Percentiles rank a stretch among this genome's conserved stretches.
Conservation (phyloP, 2,797 vertebrate genomes). For the Orestias chungarensis region DNA sequence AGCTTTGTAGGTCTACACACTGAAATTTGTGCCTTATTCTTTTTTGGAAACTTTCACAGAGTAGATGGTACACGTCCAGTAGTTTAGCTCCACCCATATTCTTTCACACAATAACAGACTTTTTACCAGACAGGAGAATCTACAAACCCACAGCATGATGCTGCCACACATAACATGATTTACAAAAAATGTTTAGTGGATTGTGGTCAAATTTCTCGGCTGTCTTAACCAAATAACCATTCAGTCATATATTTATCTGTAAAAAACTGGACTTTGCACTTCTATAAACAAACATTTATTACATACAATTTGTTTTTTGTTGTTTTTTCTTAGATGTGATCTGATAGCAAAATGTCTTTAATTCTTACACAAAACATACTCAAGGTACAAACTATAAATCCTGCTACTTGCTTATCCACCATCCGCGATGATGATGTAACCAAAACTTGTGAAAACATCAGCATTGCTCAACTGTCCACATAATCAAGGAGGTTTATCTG, state of each 20-base stretch:
- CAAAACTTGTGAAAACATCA: conserved; percentile 7
- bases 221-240: too few species aligned
- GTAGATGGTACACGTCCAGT: background rate
- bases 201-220: too few species aligned
- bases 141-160: background rate
- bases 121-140: too few species aligned
- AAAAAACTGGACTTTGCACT: background rate
- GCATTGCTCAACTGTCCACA: conserved; percentile 5
- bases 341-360: background rate
- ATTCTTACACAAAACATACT: background rate
- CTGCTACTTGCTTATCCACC: background rate
- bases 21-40: background rate
- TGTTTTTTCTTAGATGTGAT: too few species aligned
- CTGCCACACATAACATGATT: background rate
- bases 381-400: background rate
- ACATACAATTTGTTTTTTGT: background rate
- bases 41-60: background rate
- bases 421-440: conserved; percentile 22
- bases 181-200: background rate
- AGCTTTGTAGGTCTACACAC: background rate
- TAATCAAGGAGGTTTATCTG: background rate
- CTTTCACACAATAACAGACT: background rate
- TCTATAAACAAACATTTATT: background rate
- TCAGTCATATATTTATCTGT: background rate
- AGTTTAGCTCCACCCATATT: background rate